Base-by-base conservation (phyloP, 2,797 vertebrate species). In the Rhadinocentrus ornatus region DNA sequence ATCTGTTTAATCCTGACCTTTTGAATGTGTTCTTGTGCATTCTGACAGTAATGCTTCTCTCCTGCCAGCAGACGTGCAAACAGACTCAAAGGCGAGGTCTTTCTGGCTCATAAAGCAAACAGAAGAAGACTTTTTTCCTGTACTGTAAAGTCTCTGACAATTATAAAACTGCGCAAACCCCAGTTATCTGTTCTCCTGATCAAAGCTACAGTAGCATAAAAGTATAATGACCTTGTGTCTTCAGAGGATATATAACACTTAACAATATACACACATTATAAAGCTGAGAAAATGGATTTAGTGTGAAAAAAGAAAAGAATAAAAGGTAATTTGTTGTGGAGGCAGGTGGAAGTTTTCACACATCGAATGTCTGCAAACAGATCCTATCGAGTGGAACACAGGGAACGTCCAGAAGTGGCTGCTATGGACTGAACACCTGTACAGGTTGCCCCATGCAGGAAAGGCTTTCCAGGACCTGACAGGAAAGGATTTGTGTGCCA, bases 391-490 rank as follows among this genome's bases (percentile, higher is more conserved):
- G 86, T 99, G 98, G 98, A 98, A 94, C 88, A 92, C 92, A 0
- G 93, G 95, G 16, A 96, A 99, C 0, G 98, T 99, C 61, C 97
- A 99, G 93, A 99, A 99, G 91, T 99, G 98, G 98, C 94, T 99
- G 79, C 90, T 99, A 71, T 99, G 98, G 98, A 99, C 97, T 0
- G 98, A 99, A 75, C 98, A 99, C 83, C 96, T 99, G 84, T 99
- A 99, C 92, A 92, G 96, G 46, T 92, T 99, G 73, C 96, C 97
- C 0, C 95, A 98, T 0, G 95, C 96, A 0, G 97, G 96, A 59
- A 97, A 96, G 37, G 95, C 96, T 69, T 99, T 99, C 90, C 96
- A 97, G 87, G 97, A 99, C 41, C 92, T 99, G 74, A 94, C 92
- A 0, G 98, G 98, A 1, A 98, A 96, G 80, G 96, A 99, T 76